A percentile compares a stretch with the other conserved stretches of the same genome.
These are phyloP conservation scores for Crepidodera aurea DNA, from an alignment of 2,888 invertebrate species.

Conservation along the genomic window DNA sequence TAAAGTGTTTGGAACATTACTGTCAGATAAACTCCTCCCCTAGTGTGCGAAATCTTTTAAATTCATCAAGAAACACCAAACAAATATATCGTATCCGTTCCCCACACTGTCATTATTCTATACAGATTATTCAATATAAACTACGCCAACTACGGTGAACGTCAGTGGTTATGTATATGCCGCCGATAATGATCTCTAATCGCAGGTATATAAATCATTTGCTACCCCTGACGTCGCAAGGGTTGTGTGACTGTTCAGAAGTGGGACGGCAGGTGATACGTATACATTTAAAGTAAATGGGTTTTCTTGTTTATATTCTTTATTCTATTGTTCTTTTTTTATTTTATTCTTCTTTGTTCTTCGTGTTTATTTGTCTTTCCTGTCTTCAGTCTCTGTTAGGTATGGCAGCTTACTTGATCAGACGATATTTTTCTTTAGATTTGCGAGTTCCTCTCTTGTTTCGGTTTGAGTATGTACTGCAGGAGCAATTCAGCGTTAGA, in stretches of 20 bases:
- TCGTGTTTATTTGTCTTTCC: no score
- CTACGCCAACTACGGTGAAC: constrained; percentile 32
- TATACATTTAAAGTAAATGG: not conserved
- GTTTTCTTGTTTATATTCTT: not conserved
- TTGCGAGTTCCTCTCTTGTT: no score
- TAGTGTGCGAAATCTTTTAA: not conserved
- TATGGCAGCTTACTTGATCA: no score
- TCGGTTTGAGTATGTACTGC: no score
- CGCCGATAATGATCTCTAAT: constrained; percentile 41
- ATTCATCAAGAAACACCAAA: constrained; percentile 11
- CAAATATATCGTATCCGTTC: constrained; percentile 11
- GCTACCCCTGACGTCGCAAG: constrained; percentile 33
- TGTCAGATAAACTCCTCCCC: not conserved
- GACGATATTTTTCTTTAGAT: no score
- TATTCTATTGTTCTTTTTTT: not conserved
- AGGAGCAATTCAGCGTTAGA: no score
- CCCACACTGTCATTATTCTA: constrained; percentile 12
- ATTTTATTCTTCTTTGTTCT: no score
- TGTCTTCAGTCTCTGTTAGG: no score
- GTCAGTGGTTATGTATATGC: constrained; percentile 34
- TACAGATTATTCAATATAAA: constrained; percentile 27
- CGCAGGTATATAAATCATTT: constrained; percentile 43
- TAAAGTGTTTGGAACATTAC: no score
- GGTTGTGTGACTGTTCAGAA: constrained; percentile 27
- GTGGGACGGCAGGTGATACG: constrained; percentile 26